phyloP scores from a whole-genome alignment of 1,140 invertebrate species.

The Trigoniulus corallinus region DNA sequence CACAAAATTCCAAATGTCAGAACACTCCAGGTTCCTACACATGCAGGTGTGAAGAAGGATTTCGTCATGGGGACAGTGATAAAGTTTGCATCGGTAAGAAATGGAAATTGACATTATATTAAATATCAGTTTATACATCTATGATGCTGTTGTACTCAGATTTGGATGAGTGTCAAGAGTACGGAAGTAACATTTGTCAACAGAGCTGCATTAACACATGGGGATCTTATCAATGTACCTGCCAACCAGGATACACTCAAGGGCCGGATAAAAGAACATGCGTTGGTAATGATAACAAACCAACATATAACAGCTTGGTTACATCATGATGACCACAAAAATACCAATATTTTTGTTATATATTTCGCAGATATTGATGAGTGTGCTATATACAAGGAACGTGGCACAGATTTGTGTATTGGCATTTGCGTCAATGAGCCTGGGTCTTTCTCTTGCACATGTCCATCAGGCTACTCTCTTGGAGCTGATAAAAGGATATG shows the following conservation, averaged over 20 bases:
- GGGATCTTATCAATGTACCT: conserved; percentile 63
- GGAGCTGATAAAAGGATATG: conserved; percentile 49
- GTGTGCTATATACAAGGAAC: conserved; percentile 49
- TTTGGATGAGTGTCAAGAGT: conserved; percentile 37
- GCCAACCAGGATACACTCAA: conserved; percentile 50
- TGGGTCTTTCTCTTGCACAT: conserved; percentile 70
- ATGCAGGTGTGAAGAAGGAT: conserved; percentile 56
- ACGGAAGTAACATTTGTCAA: conserved; percentile 50
- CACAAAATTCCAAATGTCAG: conserved; percentile 31
- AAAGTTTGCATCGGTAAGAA: conserved; percentile 12
- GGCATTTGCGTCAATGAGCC: conserved; percentile 73
- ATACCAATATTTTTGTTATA: background rate
- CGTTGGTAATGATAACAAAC: too few species aligned
- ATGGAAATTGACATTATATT: background rate
- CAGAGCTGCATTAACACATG: conserved; percentile 69
- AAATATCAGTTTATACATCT: too few species aligned
- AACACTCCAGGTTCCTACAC: conserved; percentile 47
- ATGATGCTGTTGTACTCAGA: conserved; percentile 28
- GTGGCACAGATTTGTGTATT: conserved; percentile 46
- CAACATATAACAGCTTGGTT: too few species aligned
- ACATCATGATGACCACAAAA: background rate
- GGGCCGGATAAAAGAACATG: conserved; percentile 44
- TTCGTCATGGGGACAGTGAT: conserved; percentile 33
- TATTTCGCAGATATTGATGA: conserved; percentile 58
- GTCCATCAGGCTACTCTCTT: conserved; percentile 66